These are phyloP conservation scores for Drosophila peninsularis DNA, from an alignment of 2,888 invertebrate genomes.

Conservation along the genomic window DNA sequence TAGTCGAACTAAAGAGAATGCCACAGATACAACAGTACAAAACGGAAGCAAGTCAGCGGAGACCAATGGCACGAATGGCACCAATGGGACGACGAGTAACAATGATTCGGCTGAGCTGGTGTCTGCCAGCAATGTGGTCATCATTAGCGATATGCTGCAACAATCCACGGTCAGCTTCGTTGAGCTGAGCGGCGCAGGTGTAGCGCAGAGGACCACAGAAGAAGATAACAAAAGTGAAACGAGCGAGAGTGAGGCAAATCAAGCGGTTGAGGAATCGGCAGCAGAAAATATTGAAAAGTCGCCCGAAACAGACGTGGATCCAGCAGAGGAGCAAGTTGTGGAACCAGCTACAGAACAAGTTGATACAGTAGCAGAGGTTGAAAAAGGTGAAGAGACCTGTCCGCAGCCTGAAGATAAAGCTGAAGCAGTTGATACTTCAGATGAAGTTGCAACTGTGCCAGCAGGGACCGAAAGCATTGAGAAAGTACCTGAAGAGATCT, in stretches of 20 bases:
- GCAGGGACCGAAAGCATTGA: background rate
- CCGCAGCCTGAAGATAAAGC: no score
- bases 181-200: slow-evolving; percentile 57
- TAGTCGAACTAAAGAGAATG: slow-evolving; percentile 26
- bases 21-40: slow-evolving; percentile 27
- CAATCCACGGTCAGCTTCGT: slow-evolving; percentile 79
- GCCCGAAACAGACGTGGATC: background rate
- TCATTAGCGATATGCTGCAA: slow-evolving; percentile 78
- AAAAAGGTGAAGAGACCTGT: no score
- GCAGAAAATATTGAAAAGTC: background rate
- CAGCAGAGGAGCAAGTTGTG: background rate
- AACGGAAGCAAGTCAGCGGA: slow-evolving; percentile 45
- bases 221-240: background rate
- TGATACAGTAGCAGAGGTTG: background rate
- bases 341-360: background rate
- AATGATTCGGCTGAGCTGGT: slow-evolving; percentile 20
- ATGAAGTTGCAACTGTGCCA: background rate
- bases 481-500: background rate
- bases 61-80: slow-evolving; percentile 28
- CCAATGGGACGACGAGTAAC: slow-evolving; percentile 32
- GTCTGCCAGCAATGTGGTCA: slow-evolving; percentile 65
- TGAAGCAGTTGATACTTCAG: background rate
- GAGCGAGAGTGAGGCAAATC: background rate
- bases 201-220: background rate
- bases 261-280: background rate